Evolutionary conservation across 1,140 invertebrate genomes (phyloP), one percentile per base, ranked within the genome.

Genomic region (Ditylenchus dipsaci): DNA sequence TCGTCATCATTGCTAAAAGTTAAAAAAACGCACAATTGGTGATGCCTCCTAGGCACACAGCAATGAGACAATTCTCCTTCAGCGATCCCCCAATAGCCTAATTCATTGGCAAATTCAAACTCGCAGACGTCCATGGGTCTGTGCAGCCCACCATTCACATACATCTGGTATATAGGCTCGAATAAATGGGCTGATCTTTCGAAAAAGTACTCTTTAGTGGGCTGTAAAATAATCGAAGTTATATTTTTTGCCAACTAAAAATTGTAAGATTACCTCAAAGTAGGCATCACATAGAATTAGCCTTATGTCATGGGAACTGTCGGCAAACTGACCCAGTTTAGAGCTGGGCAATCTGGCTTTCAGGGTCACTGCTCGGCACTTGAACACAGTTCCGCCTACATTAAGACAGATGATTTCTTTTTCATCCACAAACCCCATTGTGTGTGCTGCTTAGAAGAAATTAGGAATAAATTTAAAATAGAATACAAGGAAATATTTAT

Each of bases 161-260:
- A 75, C 42, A 68, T 66, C 47, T 71, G 63, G 64, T 72, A 75
- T 21, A 75, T 72, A 7, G 30, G 17, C 19, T 64, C 63, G 45
- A 75, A 75, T n/a, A 75, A 21, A 5, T 72, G 65, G 7, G 73
- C 19, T 23, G 73, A 67, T 9, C 74, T 17, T 45, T 75, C 73
- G 29, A 75, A 75, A 42, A 76, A 75, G 38, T 75, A 75, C 45
- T 74, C 72, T n/a, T 69, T 59, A 0, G 68, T 75, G 58, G 27
- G 58, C 68, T 73, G 19, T 8, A 74, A 67, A 33, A 23, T 56
- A 29, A 56, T 13, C 21, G 53, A 23, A 9, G 21, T 23, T 56
- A 47, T 47, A 21, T 47, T n/a, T n/a, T n/a, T n/a, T n/a, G n/a
- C n/a, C n/a, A n/a, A n/a, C n/a, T n/a, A n/a, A n/a, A n/a, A n/a